Conservation (phyloP, 2,797 vertebrate species). For the Syngnathus rostellatus region DNA sequence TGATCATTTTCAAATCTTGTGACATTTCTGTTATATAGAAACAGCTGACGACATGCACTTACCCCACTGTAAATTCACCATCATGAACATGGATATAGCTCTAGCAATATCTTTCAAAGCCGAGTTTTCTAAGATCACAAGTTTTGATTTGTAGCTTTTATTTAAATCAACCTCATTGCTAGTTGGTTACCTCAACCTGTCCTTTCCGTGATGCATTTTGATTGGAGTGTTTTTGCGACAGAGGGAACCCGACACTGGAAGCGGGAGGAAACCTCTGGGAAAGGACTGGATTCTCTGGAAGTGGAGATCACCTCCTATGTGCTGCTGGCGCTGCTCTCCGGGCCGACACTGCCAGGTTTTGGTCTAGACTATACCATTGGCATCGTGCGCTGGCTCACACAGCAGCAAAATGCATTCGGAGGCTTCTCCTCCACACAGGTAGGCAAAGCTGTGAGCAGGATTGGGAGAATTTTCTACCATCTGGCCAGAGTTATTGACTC, state of each 20-base stretch:
- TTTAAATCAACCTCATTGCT: no score
- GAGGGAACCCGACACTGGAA: slow-evolving; percentile 55
- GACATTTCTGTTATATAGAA: slow-evolving; percentile 45
- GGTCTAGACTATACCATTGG: slow-evolving; percentile 56
- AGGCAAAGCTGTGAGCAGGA: background rate
- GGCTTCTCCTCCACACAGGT: slow-evolving; percentile 88
- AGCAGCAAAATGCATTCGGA: slow-evolving; percentile 73
- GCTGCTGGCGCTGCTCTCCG: slow-evolving; percentile 72
- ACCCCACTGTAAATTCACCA: no score
- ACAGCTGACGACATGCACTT: slow-evolving; percentile 1
- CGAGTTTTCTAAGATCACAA: background rate
- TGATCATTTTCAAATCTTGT: background rate
- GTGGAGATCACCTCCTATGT: slow-evolving; percentile 80
- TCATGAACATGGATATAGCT: background rate
- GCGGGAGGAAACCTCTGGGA: slow-evolving; percentile 13
- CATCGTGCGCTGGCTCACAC: slow-evolving; percentile 71
- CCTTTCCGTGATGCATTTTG: background rate
- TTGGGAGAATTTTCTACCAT: background rate
- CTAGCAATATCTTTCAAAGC: background rate
- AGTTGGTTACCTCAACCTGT: no score
- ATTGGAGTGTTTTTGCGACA: slow-evolving; percentile 8
- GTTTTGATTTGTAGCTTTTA: no score
- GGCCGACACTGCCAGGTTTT: slow-evolving; percentile 50
- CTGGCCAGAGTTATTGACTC: background rate
- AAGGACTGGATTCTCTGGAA: slow-evolving; percentile 61